Conservation (phyloP, 2,888 invertebrate genomes). For the Sussaba pulchella region DNA sequence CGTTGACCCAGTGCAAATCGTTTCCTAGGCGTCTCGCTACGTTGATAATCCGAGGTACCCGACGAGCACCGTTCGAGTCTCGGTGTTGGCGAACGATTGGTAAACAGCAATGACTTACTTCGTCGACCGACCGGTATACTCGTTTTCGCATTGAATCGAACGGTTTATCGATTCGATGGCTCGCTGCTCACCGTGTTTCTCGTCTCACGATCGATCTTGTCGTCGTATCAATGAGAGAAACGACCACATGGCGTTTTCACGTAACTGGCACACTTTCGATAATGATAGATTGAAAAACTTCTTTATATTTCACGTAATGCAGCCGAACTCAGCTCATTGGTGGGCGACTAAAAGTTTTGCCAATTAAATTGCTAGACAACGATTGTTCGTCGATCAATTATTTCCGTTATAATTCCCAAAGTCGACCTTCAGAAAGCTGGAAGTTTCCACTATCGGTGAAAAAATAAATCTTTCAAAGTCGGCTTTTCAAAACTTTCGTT, state of each 20-base stretch:
- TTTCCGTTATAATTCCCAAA: background rate
- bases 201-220: background rate
- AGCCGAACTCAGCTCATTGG: background rate
- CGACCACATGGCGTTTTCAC: background rate
- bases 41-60: background rate
- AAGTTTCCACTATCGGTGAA: background rate
- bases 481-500: background rate
- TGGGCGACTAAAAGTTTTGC: conserved; percentile 9
- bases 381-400: conserved; percentile 15
- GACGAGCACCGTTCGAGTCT: background rate
- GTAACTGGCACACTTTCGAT: conserved; percentile 4
- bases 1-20: conserved; percentile 14
- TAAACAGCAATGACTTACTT: conserved; percentile 17
- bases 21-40: background rate
- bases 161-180: conserved; percentile 30
- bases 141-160: conserved; percentile 34
- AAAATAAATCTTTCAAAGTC: background rate
- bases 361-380: conserved; percentile 54
- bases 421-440: background rate
- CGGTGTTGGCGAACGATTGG: background rate
- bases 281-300: conserved; percentile 37
- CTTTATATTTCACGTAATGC: conserved; percentile 15
- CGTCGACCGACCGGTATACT: background rate
- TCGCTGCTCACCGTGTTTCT: conserved; percentile 18
- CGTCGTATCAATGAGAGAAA: background rate